Evolutionary conservation across 1,140 invertebrate species (phyloP), one percentile per base, ranked within the genome.

Genomic region (Lethrus apterus): DNA sequence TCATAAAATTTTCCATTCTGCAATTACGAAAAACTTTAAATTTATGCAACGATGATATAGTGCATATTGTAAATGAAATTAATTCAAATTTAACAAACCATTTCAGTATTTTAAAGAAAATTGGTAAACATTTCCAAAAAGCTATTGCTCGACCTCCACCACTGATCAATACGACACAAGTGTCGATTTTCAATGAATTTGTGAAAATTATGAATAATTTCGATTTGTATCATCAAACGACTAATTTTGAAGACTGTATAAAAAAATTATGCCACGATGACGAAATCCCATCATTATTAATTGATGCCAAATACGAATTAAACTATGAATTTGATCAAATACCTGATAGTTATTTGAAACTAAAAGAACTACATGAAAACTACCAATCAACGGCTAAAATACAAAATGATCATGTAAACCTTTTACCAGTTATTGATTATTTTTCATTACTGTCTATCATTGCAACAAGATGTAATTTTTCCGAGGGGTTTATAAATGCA

Each of bases 1-100:
- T 76, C n/a, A 51, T 67, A 31, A 77, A 76, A 56, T 63, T 70
- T 63, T 61, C 74, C 24, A 54, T 74, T 5, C 34, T n/a, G n/a
- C n/a, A n/a, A n/a, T n/a, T n/a, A n/a, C n/a, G n/a, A n/a, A n/a
- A n/a, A n/a, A n/a, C n/a, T n/a, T n/a, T n/a, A n/a, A n/a, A n/a
- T n/a, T n/a, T n/a, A n/a, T n/a, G n/a, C n/a, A n/a, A n/a, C n/a
- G 24, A 46, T 14, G 14, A 38, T 3, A 46, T 63, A n/a, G 15
- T 24, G 21, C 18, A 31, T 18, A 53, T 61, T 36, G 23, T 57
- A 13, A 24, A 13, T 1, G 38, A 20, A 13, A 57, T 65, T 18
- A 60, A 62, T 21, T 13, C 35, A 7, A 46, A 52, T 18, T 23
- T 61, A 3, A 44, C 55, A 14, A 48, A 52, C 32, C 48, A 58